Percentiles rank a stretch among this genome's conserved stretches.
Conservation (phyloP, 2,113 vertebrate species). For the Lampris incognitus region DNA sequence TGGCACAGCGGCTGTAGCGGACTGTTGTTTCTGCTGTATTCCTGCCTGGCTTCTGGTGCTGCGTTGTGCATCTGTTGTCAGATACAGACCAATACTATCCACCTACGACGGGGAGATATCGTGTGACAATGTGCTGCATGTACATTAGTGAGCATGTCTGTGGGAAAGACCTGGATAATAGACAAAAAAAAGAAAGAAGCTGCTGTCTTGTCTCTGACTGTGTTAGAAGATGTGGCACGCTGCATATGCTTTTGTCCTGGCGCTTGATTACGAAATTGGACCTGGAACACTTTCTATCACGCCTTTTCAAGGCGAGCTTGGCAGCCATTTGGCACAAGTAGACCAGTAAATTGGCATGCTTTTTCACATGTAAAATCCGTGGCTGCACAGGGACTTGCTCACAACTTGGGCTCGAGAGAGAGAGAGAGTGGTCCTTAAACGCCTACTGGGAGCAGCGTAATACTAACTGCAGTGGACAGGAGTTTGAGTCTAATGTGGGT, state of each 20-base stretch:
- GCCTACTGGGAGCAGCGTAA: too few relatives aligned
- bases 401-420: too few relatives aligned
- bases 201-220: neutral
- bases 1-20: neutral
- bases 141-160: neutral
- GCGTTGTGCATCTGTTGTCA: neutral
- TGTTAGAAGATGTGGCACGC: neutral
- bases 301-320: neutral
- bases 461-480: too few relatives aligned
- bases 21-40: neutral
- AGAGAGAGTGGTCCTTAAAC: too few relatives aligned
- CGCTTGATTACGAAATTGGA: conserved; percentile 20
- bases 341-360: too few relatives aligned
- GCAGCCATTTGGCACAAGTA: neutral
- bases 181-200: neutral
- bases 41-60: neutral
- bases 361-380: too few relatives aligned
- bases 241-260: neutral
- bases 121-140: neutral
- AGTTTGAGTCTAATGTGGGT: too few relatives aligned
- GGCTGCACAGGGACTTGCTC: too few relatives aligned
- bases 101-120: neutral
- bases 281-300: neutral
- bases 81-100: too few relatives aligned
- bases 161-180: neutral